Percentiles rank a stretch among this genome's conserved stretches.
These are phyloP conservation scores for Branchinecta sandiegonensis DNA, from an alignment of 2,888 invertebrate species.

Conservation along the genomic window DNA sequence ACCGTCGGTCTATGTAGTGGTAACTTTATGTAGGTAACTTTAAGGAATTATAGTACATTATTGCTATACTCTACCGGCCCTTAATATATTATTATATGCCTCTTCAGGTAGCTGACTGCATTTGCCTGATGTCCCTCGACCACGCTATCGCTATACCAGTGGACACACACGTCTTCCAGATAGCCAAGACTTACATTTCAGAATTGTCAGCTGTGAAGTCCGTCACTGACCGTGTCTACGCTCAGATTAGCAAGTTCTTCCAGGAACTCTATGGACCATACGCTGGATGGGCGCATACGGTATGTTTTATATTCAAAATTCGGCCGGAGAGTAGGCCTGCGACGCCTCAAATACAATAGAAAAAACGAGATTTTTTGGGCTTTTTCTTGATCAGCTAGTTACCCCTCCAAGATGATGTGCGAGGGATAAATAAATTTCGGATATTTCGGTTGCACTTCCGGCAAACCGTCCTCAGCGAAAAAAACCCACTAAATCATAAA, in stretches of 20 bases:
- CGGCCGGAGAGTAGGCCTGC: too few species aligned
- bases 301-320: slow-evolving; percentile 39
- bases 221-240: slow-evolving; percentile 64
- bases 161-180: slow-evolving; percentile 89
- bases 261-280: slow-evolving; percentile 62
- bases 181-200: slow-evolving; percentile 68
- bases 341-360: too few species aligned
- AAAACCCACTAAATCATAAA: too few species aligned
- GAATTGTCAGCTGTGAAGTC: slow-evolving; percentile 56
- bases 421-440: too few species aligned
- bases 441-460: too few species aligned
- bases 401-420: too few species aligned
- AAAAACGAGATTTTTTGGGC: too few species aligned
- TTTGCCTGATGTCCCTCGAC: slow-evolving; percentile 87
- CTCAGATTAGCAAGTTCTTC: slow-evolving; percentile 70
- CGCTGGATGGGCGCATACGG: slow-evolving; percentile 92
- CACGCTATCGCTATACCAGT: slow-evolving; percentile 80
- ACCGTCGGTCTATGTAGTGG: too few species aligned
- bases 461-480: too few species aligned
- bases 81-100: slow-evolving; percentile 18
- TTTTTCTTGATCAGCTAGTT: too few species aligned
- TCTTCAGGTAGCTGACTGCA: slow-evolving; percentile 81
- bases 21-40: too few species aligned
- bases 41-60: too few species aligned
- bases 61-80: not conserved